Evolutionary conservation across 1,140 invertebrate species (phyloP), one percentile per base, ranked within the genome.

Genomic region (Lysiphlebus fabarum): DNA sequence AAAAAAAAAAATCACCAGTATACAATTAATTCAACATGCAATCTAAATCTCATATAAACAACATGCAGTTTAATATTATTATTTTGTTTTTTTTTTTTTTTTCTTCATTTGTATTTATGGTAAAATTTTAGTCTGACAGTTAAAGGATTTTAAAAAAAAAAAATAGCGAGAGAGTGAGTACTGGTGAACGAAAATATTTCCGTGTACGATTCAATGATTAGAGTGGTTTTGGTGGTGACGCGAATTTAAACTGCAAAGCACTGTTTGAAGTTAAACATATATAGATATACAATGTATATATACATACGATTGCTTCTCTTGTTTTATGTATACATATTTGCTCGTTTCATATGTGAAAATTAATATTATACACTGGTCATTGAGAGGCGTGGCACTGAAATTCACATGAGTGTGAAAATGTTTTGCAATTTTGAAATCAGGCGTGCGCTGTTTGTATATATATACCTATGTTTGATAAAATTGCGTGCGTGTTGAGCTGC

Each of bases 391-490:
- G 45, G 56, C 59, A 37, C 17, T 8, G 26, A 7, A 33, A 75
- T 72, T 67, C 74, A 76, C 68, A 63, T 70, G 71, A 77, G 75
- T 74, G 75, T 77, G 73, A 77, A 77, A 77, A 77, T 77, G 74
- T 77, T 77, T 77, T 75, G 73, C 75, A 77, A 76, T 76, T 68
- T 68, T 69, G 70, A 76, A 76, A 77, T 75, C 72, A 73, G 70
- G 69, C 72, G 67, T 73, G 68, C 67, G 62, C 66, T 58, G 37
- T 48, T 63, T 64, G 65, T 65, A 40, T 11, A 40, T 26, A 26
- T 26, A 26, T n/a, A n/a, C n/a, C n/a, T n/a, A n/a, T 26, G 17
- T 26, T 26, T 26, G 17, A 26, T 26, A 26, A 26, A 26, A 26
- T 26, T 47, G 42, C 12, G 54, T 56, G 42, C 51, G 62, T 56